Base-by-base conservation (phyloP, 2,888 invertebrate genomes). In the Lasioglossum leucozonium region DNA sequence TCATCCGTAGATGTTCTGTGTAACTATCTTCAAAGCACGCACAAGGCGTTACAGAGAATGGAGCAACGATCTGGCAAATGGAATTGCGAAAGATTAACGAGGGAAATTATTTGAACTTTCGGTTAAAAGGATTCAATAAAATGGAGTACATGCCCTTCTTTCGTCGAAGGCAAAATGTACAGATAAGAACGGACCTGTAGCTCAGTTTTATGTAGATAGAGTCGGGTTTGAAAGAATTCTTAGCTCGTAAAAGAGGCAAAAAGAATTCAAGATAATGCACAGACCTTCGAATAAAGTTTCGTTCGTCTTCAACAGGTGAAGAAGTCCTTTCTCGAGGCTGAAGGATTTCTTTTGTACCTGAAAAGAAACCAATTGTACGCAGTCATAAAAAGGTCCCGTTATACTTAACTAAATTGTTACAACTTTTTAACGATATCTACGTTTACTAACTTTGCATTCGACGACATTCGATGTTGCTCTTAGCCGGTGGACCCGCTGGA, bases 341-440 rank as follows among this genome's bases (percentile, higher is more conserved):
- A 22, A 44, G 34, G 22, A 55, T 22, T 58, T 42, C 55, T 72
- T 72, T 81, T 18, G 26, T 34, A 42, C 40, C 51, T 6, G 18
- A 62, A 62, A 62, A 51, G 42, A 77, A 82, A 71, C 71, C 71
- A 78, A 84, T 82, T 82, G 82, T 44, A 18, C 58, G 16, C 30
- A 16, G 26, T 42, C 16, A 16, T 30, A 62, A 18, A 30, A 30
- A 62, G 30, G 18, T 30, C 55, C 55, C 62, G 30, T 62, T 62
- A 62, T 18, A 18, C 16, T 62, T 30, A 18, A 62, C 18, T 30
- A 62, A 62, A 62, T 30, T 18, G 30, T 62, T 30, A 26, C 30
- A 62, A 62, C 30, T 62, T 62, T 62, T 62, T 62, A 62, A 62
- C 62, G 62, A 62, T 55, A 55, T 55, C 51, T 16, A 30, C 58